Base-by-base conservation (phyloP, 2,797 vertebrate species). In the Spinus olivaceus region DNA sequence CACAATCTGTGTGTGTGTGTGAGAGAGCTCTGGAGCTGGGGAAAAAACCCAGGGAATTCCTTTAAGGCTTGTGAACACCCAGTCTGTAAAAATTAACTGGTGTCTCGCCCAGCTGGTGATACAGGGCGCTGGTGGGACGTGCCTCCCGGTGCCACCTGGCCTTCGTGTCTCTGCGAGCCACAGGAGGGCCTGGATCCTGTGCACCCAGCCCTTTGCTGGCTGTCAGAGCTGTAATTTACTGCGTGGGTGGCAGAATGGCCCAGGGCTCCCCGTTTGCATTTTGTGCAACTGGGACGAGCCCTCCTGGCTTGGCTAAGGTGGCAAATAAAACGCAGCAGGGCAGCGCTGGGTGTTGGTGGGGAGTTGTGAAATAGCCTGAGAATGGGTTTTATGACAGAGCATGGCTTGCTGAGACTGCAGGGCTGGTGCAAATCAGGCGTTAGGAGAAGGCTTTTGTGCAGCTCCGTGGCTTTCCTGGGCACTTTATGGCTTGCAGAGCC, bases 301-400 rank as follows among this genome's bases (percentile, higher is more conserved):
- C 82, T 96, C 79, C 96, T 97, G 51, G 44, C 64, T 95, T 66
- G 33, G 88, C 65, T 86, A 94, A 90, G 11, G 27, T 61, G 95
- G 93, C 97, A 96, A 97, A 90, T 95, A 90, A 96, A 97, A 96
- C 22, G 53, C 19, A 74, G 60, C 66, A 57, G 92, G 90, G 92
- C 88, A 86, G 91, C 2, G 41, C 74, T 2, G 18, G 94, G 72
- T 81, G 95, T 83, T 96, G 94, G 91, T 23, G 85, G 42, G 60
- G 76, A 94, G 87, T 97, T 96, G 94, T 92, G 94, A 85, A 97
- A 97, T 20, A 80, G 80, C 94, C 88, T 87, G 95, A 96, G 96
- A 96, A 96, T 93, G 82, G 78, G 46, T 96, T 97, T 97, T 96
- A 97, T 96, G 85, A n/a, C 79, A 17, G 30, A 28, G 24, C 54